Evolutionary conservation across 2,113 vertebrate species (phyloP).

Genomic region (Mugil cephalus): DNA sequence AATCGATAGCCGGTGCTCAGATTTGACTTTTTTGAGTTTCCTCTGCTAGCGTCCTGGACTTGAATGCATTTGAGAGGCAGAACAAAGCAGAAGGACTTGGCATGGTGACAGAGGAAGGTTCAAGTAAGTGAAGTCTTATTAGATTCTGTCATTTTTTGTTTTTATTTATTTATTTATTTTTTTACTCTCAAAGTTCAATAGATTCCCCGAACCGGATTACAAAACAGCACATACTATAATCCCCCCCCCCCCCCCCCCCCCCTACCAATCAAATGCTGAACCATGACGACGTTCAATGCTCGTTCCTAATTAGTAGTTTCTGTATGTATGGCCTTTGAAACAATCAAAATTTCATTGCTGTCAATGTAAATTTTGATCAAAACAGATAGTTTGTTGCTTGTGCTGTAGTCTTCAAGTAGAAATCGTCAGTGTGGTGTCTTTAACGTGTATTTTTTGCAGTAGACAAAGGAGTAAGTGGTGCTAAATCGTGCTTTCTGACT

Average conservation of each 20-base stretch:
- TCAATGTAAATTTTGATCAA: conserved; percentile 53
- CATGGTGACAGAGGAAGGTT: conserved; percentile 99
- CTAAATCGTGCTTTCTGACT: too few species aligned
- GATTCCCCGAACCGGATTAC: not conserved
- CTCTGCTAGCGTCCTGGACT: conserved; percentile 91
- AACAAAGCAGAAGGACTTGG: conserved; percentile 99
- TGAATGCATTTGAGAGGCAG: conserved; percentile 99
- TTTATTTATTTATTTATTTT: not conserved
- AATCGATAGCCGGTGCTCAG: not conserved
- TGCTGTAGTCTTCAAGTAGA: conserved; percentile 5
- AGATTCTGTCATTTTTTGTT: not conserved
- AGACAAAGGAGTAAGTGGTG: not conserved
- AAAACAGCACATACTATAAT: not conserved
- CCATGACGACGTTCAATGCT: conserved; percentile 38
- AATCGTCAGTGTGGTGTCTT: conserved; percentile 40
- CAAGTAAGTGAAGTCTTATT: conserved; percentile 87
- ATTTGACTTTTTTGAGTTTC: conserved; percentile 30
- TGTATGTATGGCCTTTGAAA: conserved; percentile 27
- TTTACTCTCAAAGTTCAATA: conserved; percentile 2
- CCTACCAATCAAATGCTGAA: conserved; percentile 61
- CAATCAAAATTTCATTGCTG: conserved; percentile 46
- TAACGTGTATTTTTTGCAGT: conserved; percentile 5
- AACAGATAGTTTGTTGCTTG: conserved; percentile 31
- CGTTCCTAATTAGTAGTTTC: conserved; percentile 7
- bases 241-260: not conserved